A percentile compares a stretch with the other conserved stretches of the same genome.
These are phyloP conservation scores for Eupristina koningsbergeri DNA, from an alignment of 1,140 invertebrate species.

Conservation along the genomic window DNA sequence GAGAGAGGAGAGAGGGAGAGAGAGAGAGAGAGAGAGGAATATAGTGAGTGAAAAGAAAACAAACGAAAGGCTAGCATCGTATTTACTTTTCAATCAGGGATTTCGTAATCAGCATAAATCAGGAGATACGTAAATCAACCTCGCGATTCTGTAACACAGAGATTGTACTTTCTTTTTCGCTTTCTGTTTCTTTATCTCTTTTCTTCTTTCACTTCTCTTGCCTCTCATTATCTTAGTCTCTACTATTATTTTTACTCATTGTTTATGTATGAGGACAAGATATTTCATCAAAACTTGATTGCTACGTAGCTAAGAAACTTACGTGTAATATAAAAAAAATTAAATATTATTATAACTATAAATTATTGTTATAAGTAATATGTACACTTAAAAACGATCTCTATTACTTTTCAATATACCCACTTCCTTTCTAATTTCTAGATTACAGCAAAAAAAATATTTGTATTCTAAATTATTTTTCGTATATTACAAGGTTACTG, in stretches of 20 bases:
- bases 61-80: slow-evolving; percentile 50
- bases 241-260: neutral
- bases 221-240: too few species aligned
- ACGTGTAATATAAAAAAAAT: slow-evolving; percentile 21
- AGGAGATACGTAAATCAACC: slow-evolving; percentile 73
- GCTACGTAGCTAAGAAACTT: slow-evolving; percentile 29
- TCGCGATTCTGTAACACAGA: slow-evolving; percentile 55
- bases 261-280: neutral
- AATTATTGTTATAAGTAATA: slow-evolving; percentile 38
- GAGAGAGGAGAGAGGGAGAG: too few species aligned
- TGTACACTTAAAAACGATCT: slow-evolving; percentile 6
- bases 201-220: neutral
- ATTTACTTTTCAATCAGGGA: slow-evolving; percentile 70
- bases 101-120: slow-evolving; percentile 74
- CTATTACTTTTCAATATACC: neutral
- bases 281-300: neutral
- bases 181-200: neutral
- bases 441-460: neutral
- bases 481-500: too few species aligned
- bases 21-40: neutral
- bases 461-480: too few species aligned
- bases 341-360: too few species aligned
- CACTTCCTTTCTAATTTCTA: neutral
- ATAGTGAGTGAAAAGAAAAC: neutral
- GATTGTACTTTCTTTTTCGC: neutral